Base-by-base conservation (phyloP, 2,797 vertebrate genomes). In the Acanthurus lineatus region DNA sequence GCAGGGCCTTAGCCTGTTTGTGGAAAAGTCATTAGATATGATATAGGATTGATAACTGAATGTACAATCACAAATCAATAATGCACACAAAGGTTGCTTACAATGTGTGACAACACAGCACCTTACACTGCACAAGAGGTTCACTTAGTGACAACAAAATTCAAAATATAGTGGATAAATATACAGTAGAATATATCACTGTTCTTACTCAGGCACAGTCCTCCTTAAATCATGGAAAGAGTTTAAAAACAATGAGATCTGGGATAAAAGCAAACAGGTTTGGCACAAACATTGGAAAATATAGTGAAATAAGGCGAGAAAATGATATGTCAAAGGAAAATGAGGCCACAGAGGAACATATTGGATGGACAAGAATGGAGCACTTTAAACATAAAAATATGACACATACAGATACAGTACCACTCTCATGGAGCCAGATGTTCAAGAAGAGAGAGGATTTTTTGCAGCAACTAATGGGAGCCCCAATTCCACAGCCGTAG, bases 101-200 rank as follows among this genome's bases (percentile, higher is more conserved):
- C 86, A 93, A 92, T 93, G 89, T 93, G 92, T 91, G 92, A 94
- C 90, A 78, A 91, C 92, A 94, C 92, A 84, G 82, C 93, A 94
- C 93, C 88, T 68, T 89, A 92, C 92, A 94, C 92, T 88, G 90
- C 92, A 94, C 93, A 86, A 92, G 89, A 94, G 93, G 89, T 92
- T 93, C 91, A 93, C 91, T 94, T 93, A 83, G 92, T 94, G 93
- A 92, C 91, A 89, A 89, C 79, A 53, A 85, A 94, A 92, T 81
- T 86, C 63, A 84, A 93, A 92, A 88, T 75, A 88, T 75, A 89
- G 90, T 88, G 88, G 73, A 88, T 88, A 92, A 90, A 93, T 92
- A 90, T 86, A 93, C 86, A 92, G 88, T 80, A 91, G 87, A 84
- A 82, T 88, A 90, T 82, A 85, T 87, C 76, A 77, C 63, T 35